Percentiles rank a stretch among this genome's conserved stretches.
phyloP scores from a whole-genome alignment of 2,888 invertebrate genomes.

The Synanthedon andrenaeformis region DNA sequence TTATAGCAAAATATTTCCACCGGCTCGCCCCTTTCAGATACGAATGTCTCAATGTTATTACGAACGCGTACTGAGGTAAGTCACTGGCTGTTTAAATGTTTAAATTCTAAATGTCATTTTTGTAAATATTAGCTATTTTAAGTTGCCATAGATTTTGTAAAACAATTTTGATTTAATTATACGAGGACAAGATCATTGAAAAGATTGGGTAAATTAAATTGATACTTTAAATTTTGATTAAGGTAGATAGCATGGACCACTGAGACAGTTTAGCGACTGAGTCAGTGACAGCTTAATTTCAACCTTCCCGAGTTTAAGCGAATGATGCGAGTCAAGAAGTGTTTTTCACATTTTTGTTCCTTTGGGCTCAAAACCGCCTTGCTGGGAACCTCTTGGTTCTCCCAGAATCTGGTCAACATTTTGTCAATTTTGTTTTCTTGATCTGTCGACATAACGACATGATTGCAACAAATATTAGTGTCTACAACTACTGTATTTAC shows the following conservation, averaged over 20 bases:
- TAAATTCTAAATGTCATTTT: not conserved
- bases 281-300: not conserved
- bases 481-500: not conserved
- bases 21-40: no score
- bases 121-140: constrained; percentile 8
- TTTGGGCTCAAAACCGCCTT: constrained; percentile 2
- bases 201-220: constrained; percentile 4
- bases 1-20: no score
- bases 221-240: constrained; percentile 11
- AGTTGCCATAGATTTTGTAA: constrained; percentile 10
- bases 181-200: constrained; percentile 5
- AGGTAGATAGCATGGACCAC: constrained; percentile 7
- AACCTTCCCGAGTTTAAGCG: not conserved
- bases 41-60: no score
- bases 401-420: constrained; percentile 11
- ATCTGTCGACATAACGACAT: not conserved
- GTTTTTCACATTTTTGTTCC: not conserved
- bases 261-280: not conserved
- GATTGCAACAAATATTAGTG: constrained; percentile 3
- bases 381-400: constrained; percentile 13
- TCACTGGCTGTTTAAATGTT: no score
- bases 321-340: not conserved
- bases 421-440: constrained; percentile 5
- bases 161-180: constrained; percentile 9
- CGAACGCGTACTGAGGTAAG: no score